A percentile compares a stretch with the other conserved stretches of the same genome.
Conservation (phyloP, 2,888 invertebrate genomes). For the Synanthedon formicaeformis region DNA sequence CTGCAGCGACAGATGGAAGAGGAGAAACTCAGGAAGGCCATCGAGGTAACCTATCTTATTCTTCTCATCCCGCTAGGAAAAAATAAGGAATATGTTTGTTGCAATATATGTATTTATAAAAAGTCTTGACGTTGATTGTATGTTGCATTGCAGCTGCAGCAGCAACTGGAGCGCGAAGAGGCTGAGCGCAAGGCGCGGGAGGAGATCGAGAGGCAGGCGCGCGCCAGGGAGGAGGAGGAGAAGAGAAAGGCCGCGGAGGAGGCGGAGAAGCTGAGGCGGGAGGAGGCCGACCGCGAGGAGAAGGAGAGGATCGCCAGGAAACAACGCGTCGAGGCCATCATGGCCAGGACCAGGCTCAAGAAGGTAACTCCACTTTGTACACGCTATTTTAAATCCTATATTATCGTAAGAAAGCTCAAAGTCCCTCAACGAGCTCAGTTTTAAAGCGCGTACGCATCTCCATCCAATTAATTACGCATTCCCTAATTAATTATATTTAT, state of each 20-base stretch:
- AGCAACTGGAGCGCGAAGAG: constrained; percentile 73
- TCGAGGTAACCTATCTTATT: constrained; percentile 65
- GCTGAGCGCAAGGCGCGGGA: constrained; percentile 80
- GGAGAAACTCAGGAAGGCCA: constrained; percentile 86
- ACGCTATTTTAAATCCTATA: no score
- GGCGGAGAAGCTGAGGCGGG: constrained; percentile 84
- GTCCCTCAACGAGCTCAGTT: no score
- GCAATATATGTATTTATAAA: no score
- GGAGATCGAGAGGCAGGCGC: constrained; percentile 76
- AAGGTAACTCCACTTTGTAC: constrained; percentile 27
- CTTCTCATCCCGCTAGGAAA: no score
- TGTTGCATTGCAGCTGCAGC: constrained; percentile 44
- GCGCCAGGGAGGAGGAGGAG: constrained; percentile 76
- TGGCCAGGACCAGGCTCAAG: constrained; percentile 83
- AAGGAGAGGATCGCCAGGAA: constrained; percentile 88
- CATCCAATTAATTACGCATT: no score
- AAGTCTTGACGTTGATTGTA: no score
- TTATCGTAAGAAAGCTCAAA: no score
- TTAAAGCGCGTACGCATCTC: no score
- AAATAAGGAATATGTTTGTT: no score
- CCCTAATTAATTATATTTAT: no score
- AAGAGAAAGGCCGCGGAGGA: constrained; percentile 86
- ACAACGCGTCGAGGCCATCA: constrained; percentile 92
- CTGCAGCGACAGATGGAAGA: constrained; percentile 87
- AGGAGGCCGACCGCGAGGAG: constrained; percentile 90